Percentiles rank a stretch among this genome's conserved stretches.
phyloP scores from a whole-genome alignment of 2,113 vertebrate species.

The Burhinus bistriatus region DNA sequence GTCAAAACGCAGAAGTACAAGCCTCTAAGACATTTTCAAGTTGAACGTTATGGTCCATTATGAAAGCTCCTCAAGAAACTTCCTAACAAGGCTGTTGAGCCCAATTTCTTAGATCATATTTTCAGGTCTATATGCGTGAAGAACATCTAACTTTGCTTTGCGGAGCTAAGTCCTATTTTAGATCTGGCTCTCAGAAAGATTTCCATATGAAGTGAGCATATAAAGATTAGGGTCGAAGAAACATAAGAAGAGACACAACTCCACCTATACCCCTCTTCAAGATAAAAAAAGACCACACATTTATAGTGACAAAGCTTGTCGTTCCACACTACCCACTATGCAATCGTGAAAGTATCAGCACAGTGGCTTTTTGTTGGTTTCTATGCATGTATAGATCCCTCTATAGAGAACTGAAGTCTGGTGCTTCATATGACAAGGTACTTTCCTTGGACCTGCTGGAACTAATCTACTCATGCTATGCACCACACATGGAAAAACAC shows the following conservation, averaged over 20 bases:
- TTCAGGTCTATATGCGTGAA: background rate
- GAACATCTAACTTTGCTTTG: background rate
- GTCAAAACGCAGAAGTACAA: background rate
- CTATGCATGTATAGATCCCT: background rate
- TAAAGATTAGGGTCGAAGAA: background rate
- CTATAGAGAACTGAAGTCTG: background rate
- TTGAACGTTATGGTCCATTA: background rate
- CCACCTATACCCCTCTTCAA: background rate
- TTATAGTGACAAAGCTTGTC: background rate
- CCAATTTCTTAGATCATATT: background rate
- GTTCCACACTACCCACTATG: background rate
- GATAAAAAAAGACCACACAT: background rate
- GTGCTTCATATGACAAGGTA: background rate
- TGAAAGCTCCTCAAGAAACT: background rate
- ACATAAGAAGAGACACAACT: background rate
- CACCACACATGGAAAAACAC: background rate
- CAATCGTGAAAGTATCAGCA: background rate
- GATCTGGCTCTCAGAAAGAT: background rate
- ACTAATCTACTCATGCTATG: background rate
- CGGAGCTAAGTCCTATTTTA: background rate
- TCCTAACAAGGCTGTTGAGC: background rate
- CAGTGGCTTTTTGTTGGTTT: background rate
- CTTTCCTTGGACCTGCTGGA: background rate
- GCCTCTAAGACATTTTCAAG: background rate
- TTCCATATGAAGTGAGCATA: background rate